phyloP scores from a whole-genome alignment of 1,140 invertebrate species.

The Drosophila pruinosa region DNA sequence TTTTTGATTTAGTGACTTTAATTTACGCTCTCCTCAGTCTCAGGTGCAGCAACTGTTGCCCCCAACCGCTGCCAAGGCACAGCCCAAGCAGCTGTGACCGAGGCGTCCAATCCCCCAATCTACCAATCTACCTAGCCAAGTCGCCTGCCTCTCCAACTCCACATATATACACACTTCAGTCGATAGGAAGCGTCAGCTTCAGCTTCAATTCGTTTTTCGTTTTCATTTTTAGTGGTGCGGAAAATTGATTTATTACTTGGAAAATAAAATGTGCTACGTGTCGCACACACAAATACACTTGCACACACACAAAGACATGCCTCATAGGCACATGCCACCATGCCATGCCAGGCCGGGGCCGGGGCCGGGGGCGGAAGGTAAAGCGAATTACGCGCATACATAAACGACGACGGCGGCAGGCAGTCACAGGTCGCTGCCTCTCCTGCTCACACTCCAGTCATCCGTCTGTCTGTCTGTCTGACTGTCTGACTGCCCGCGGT shows the following conservation, averaged over 20 bases:
- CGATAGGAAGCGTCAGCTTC: conserved; percentile 75
- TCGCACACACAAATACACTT: conserved; percentile 73
- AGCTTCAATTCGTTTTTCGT: conserved; percentile 71
- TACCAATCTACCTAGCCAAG: neutral
- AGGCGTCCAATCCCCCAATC: neutral
- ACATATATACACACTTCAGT: conserved; percentile 49
- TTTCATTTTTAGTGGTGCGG: conserved; percentile 82
- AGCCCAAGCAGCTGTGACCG: conserved; percentile 45
- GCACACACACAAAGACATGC: conserved; percentile 26
- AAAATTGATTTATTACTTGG: conserved; percentile 82
- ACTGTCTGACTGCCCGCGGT: conserved; percentile 1
- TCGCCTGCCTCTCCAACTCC: neutral
- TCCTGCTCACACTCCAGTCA: neutral
- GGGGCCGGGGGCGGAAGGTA: conserved; percentile 13
- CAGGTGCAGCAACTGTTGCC: conserved; percentile 74
- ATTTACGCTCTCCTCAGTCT: conserved; percentile 78
- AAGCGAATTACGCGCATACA: conserved; percentile 68
- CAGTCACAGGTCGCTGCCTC: conserved; percentile 50
- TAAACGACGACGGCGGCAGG: conserved; percentile 75
- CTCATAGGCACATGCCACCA: conserved; percentile 44
- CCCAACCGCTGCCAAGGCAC: neutral
- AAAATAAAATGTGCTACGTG: conserved; percentile 82
- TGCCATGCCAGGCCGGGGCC: too few relatives aligned
- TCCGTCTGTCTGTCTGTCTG: neutral
- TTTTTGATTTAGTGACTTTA: conserved; percentile 82